These are phyloP conservation scores for Salvelinus alpinus DNA, from an alignment of 2,113 vertebrate species.

Conservation along the genomic window DNA sequence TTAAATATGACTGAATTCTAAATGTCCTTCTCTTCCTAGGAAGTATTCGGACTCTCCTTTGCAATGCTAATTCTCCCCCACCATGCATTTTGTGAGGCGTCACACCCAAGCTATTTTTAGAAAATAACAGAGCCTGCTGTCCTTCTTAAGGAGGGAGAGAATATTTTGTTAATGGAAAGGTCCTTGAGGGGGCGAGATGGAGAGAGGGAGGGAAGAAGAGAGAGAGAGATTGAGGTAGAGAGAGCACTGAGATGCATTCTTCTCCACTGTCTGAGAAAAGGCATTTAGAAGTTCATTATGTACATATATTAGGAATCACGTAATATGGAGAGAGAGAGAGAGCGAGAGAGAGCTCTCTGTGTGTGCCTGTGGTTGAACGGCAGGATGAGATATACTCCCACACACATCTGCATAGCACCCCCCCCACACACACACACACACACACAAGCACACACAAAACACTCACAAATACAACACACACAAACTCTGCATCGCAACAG, in stretches of 20 bases:
- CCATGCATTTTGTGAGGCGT: conserved; percentile 9
- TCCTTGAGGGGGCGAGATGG: conserved; percentile 35
- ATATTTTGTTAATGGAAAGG: conserved; percentile 48
- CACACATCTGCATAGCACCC: too few species aligned
- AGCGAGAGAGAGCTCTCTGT: too few species aligned
- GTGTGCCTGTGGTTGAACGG: too few species aligned
- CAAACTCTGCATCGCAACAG: too few species aligned
- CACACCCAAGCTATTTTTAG: conserved; percentile 38
- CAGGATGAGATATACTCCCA: too few species aligned
- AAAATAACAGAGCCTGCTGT: conserved; percentile 24
- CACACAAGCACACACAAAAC: too few species aligned
- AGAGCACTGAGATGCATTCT: background rate
- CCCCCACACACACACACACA: too few species aligned
- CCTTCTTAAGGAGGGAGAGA: conserved; percentile 29
- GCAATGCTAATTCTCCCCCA: conserved; percentile 5
- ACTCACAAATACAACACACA: too few species aligned
- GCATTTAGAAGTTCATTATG: too few species aligned
- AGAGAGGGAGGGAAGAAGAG: background rate
- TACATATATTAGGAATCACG: too few species aligned
- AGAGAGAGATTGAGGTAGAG: background rate
- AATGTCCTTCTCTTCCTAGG: conserved; percentile 13
- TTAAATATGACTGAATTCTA: background rate
- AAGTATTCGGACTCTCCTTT: background rate
- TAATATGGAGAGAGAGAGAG: too few species aligned
- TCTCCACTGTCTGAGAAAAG: background rate